Evolutionary conservation across 2,888 invertebrate species (phyloP).

Genomic region (Hirtodrosophila trivittata): DNA sequence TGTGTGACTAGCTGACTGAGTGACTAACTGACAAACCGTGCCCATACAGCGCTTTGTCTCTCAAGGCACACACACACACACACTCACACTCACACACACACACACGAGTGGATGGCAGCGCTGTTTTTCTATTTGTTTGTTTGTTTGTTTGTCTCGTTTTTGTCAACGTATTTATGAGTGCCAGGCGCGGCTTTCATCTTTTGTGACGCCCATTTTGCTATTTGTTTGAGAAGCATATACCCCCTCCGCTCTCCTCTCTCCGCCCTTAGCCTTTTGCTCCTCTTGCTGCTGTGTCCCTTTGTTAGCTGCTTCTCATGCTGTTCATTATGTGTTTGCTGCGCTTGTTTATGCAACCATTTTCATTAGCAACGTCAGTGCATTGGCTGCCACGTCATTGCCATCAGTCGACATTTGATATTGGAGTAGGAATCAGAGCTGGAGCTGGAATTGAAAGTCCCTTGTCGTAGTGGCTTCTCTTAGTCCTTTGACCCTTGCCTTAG

Average conservation of each 20-base stretch:
- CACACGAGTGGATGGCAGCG: conserved; percentile 42
- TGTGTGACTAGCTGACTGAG: conserved; percentile 10
- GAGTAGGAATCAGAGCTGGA: neutral
- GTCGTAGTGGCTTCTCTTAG: conserved; percentile 3
- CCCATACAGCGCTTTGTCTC: conserved; percentile 45
- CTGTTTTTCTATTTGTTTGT: conserved; percentile 20
- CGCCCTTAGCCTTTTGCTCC: neutral
- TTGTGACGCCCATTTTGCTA: conserved; percentile 60
- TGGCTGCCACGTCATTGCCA: conserved; percentile 65
- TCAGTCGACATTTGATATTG: conserved; percentile 23
- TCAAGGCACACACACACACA: conserved; percentile 36
- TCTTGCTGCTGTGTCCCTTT: conserved; percentile 21
- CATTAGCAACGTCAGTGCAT: conserved; percentile 60
- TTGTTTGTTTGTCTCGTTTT: conserved; percentile 37
- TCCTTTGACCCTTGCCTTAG: conserved; percentile 18
- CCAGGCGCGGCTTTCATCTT: conserved; percentile 68
- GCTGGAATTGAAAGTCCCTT: neutral
- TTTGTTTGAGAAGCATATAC: conserved; percentile 12
- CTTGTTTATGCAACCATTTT: conserved; percentile 75
- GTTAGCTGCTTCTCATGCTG: conserved; percentile 21
- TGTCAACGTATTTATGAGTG: conserved; percentile 70
- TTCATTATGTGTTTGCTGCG: conserved; percentile 57
- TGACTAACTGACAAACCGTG: conserved; percentile 13
- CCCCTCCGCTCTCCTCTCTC: neutral
- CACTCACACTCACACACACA: conserved; percentile 30